Percentiles rank a stretch among this genome's conserved stretches.
These are phyloP conservation scores for Cerastoderma edule DNA, from an alignment of 2,888 invertebrate species.

Conservation along the genomic window DNA sequence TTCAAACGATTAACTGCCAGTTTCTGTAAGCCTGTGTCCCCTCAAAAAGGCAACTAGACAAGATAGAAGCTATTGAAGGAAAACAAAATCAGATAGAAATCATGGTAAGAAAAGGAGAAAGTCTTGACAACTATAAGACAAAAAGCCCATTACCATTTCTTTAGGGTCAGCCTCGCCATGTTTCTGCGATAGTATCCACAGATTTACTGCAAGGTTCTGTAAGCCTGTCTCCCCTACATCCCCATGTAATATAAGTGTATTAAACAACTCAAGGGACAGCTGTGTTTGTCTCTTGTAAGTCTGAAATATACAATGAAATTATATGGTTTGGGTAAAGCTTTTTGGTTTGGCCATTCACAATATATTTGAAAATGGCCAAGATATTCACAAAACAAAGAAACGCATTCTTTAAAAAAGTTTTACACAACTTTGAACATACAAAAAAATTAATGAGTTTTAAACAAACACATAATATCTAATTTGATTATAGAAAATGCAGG, in stretches of 20 bases:
- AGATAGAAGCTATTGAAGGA: too few relatives aligned
- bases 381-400: too few relatives aligned
- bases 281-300: conserved; percentile 85
- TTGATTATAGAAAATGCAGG: neutral
- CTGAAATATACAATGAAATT: conserved; percentile 65
- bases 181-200: conserved; percentile 92
- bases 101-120: conserved; percentile 9
- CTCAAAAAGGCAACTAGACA: too few relatives aligned
- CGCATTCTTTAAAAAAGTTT: too few relatives aligned
- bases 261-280: conserved; percentile 88
- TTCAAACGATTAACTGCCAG: too few relatives aligned
- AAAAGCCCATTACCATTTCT: conserved; percentile 65
- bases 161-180: conserved; percentile 86
- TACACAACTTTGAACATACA: too few relatives aligned
- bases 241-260: conserved; percentile 82
- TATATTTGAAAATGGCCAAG: too few relatives aligned
- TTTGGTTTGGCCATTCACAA: too few relatives aligned
- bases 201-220: conserved; percentile 89
- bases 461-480: too few relatives aligned
- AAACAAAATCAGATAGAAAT: neutral
- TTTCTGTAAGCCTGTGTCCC: too few relatives aligned
- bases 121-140: neutral
- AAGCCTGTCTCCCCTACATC: conserved; percentile 84
- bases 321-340: neutral
- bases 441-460: too few relatives aligned